These are phyloP conservation scores for Dicentrarchus labrax DNA, from an alignment of 2,113 vertebrate species.

Conservation along the genomic window DNA sequence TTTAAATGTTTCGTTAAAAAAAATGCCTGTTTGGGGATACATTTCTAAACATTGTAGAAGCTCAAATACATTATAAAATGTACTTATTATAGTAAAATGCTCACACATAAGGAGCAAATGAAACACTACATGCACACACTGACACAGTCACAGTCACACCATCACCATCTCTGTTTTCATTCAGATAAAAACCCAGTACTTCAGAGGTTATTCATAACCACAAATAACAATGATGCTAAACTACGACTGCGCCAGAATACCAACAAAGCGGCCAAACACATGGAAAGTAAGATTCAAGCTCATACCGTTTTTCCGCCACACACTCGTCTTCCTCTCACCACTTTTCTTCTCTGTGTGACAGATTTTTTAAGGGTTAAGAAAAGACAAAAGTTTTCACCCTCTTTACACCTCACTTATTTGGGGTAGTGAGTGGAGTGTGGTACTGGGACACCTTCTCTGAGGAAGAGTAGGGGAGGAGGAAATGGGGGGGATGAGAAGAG, in stretches of 20 bases:
- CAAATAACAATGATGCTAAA: conserved; percentile 47
- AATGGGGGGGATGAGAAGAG: conserved; percentile 60
- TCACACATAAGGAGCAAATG: background rate
- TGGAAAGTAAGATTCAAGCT: conserved; percentile 68
- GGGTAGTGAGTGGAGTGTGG: conserved; percentile 51
- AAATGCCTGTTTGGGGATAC: background rate
- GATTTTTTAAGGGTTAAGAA: conserved; percentile 24
- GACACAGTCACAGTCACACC: conserved; percentile 22
- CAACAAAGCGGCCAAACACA: conserved; percentile 41
- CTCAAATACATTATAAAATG: conserved; percentile 15
- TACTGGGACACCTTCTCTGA: conserved; percentile 65
- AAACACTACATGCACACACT: conserved; percentile 12
- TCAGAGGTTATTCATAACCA: conserved; percentile 32
- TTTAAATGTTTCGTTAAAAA: background rate
- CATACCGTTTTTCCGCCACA: conserved; percentile 74
- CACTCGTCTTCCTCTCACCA: conserved; percentile 54
- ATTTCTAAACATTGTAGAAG: background rate
- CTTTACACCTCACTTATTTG: conserved; percentile 57
- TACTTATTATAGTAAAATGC: background rate
- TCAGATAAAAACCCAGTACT: conserved; percentile 26
- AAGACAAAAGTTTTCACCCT: conserved; percentile 11
- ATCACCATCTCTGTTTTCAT: conserved; percentile 16
- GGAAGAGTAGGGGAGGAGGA: conserved; percentile 71
- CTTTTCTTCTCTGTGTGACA: conserved; percentile 44
- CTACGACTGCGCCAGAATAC: conserved; percentile 32